These are phyloP conservation scores for Nerophis ophidion DNA, from an alignment of 2,113 vertebrate genomes.

Conservation along the genomic window DNA sequence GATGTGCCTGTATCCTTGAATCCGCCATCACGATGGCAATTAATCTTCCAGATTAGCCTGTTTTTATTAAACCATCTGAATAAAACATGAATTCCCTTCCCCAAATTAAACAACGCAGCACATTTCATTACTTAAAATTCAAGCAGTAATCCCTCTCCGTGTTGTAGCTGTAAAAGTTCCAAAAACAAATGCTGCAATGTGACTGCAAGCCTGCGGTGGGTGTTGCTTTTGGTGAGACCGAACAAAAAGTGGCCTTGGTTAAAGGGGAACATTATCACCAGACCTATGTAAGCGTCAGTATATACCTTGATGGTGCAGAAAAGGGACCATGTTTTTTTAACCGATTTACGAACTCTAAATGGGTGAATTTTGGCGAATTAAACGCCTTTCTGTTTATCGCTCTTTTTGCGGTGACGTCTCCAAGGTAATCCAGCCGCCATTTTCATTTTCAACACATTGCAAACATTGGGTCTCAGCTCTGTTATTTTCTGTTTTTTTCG, in stretches of 20 bases:
- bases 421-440: too few species aligned
- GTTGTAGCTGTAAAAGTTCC: neutral
- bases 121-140: constrained; percentile 29
- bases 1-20: constrained; percentile 22
- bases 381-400: too few species aligned
- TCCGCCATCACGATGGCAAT: constrained; percentile 46
- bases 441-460: too few species aligned
- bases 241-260: constrained; percentile 39
- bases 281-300: too few species aligned
- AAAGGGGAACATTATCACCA: too few species aligned
- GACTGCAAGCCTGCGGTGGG: constrained; percentile 8
- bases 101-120: constrained; percentile 41
- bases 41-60: constrained; percentile 53
- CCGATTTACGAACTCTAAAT: too few species aligned
- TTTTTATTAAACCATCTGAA: constrained; percentile 50
- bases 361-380: too few species aligned
- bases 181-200: constrained; percentile 18
- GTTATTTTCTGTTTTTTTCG: too few species aligned
- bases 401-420: too few species aligned
- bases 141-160: constrained; percentile 21
- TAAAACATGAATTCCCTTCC: constrained; percentile 33
- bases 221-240: constrained; percentile 26
- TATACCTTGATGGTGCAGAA: too few species aligned
- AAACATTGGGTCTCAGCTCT: too few species aligned
- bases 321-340: too few species aligned